A percentile compares a stretch with the other conserved stretches of the same genome.
phyloP scores from a whole-genome alignment of 2,797 vertebrate species.

The Mastacembelus armatus region DNA sequence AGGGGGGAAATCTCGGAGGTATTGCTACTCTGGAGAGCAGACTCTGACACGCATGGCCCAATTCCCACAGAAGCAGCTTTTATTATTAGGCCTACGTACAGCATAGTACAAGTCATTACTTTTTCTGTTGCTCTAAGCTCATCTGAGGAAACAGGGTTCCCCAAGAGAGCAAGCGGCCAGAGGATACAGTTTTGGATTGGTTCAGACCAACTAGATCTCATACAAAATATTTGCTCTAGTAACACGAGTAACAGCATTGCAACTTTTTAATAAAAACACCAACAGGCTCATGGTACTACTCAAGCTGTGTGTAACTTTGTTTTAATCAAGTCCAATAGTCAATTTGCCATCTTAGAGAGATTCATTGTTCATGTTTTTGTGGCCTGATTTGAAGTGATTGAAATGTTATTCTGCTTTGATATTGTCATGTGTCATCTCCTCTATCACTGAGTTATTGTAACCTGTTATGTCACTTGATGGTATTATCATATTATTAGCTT shows the following conservation, averaged over 20 bases:
- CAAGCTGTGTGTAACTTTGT: constrained; percentile 10
- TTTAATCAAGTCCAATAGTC: neutral
- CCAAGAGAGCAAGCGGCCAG: constrained; percentile 78
- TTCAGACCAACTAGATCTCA: constrained; percentile 78
- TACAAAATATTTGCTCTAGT: constrained; percentile 81
- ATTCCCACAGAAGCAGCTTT: constrained; percentile 87
- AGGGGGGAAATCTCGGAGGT: constrained; percentile 77
- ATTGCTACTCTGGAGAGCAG: constrained; percentile 83
- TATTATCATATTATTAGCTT: constrained; percentile 63
- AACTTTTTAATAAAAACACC: constrained; percentile 69
- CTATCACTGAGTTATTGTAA: constrained; percentile 46
- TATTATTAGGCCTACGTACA: constrained; percentile 85
- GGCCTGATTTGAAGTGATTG: constrained; percentile 61
- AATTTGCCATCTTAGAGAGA: constrained; percentile 31
- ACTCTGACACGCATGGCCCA: constrained; percentile 84
- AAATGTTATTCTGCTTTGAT: constrained; percentile 53
- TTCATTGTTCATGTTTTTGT: constrained; percentile 47
- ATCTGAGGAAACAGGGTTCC: constrained; percentile 82
- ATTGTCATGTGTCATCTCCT: constrained; percentile 35
- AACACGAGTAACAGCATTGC: constrained; percentile 65
- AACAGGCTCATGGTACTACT: neutral
- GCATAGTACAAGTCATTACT: constrained; percentile 87
- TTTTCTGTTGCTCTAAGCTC: constrained; percentile 85
- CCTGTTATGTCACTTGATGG: constrained; percentile 63
- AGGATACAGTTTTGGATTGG: constrained; percentile 82